A percentile compares a stretch with the other conserved stretches of the same genome.
Conservation (phyloP, 2,888 invertebrate species). For the Andrena bicolor region DNA sequence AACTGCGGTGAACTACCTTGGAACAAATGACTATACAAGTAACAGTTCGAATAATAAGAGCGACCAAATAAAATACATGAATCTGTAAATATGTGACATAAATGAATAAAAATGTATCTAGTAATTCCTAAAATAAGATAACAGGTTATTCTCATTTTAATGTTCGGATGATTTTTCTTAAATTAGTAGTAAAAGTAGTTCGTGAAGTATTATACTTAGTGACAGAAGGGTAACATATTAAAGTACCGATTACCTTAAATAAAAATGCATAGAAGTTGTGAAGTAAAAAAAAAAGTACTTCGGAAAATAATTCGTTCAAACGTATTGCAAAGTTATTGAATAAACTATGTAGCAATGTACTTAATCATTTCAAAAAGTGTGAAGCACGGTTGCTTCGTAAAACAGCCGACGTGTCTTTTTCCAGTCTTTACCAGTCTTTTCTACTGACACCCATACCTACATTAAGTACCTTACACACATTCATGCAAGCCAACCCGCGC, state of each 20-base stretch:
- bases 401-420: slow-evolving; percentile 68
- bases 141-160: not conserved
- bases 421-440: not conserved
- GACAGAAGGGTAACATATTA: slow-evolving; percentile 14
- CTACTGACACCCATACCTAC: not conserved
- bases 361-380: slow-evolving; percentile 60
- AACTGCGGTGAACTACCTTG: not conserved
- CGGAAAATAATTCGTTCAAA: slow-evolving; percentile 23
- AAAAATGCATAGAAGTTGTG: slow-evolving; percentile 21
- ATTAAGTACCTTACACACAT: slow-evolving; percentile 3
- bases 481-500: not conserved
- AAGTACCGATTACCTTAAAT: slow-evolving; percentile 39
- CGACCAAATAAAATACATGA: not conserved
- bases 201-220: slow-evolving; percentile 2
- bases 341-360: slow-evolving; percentile 46
- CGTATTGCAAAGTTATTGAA: slow-evolving; percentile 18
- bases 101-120: not conserved
- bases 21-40: not conserved
- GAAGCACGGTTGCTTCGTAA: slow-evolving; percentile 48
- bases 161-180: not conserved
- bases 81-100: not conserved
- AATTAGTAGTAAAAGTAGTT: not conserved
- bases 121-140: not conserved
- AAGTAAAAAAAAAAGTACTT: slow-evolving; percentile 1
- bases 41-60: not conserved